A percentile compares a stretch with the other conserved stretches of the same genome.
These are phyloP conservation scores for Ptilodon capucinus DNA, from an alignment of 2,888 invertebrate species.

Conservation along the genomic window DNA sequence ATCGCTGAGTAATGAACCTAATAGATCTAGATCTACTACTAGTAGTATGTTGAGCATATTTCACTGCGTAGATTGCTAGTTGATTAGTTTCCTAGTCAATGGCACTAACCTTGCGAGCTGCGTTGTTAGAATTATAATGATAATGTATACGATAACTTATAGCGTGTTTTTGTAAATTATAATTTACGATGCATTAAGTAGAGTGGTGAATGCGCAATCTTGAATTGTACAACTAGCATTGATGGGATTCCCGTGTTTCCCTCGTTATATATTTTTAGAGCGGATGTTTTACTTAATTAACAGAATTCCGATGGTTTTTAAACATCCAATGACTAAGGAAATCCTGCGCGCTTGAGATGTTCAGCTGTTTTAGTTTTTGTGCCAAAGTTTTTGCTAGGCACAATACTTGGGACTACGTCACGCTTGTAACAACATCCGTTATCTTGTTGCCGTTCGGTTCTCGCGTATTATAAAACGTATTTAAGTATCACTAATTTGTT, in stretches of 20 bases:
- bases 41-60: slow-evolving; percentile 5
- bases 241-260: not conserved
- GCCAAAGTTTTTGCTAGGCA: slow-evolving; percentile 23
- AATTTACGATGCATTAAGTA: not conserved
- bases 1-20: slow-evolving; percentile 12
- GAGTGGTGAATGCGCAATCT: not conserved
- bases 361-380: slow-evolving; percentile 33
- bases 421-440: slow-evolving; percentile 29
- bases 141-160: not conserved
- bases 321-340: slow-evolving; percentile 20
- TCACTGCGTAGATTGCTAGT: slow-evolving; percentile 11
- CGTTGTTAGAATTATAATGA: slow-evolving; percentile 23
- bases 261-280: not conserved
- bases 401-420: slow-evolving; percentile 21
- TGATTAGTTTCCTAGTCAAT: slow-evolving; percentile 23
- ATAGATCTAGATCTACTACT: slow-evolving; percentile 9
- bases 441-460: slow-evolving; percentile 21
- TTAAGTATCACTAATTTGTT: slow-evolving; percentile 6
- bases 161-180: not conserved
- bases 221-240: not conserved
- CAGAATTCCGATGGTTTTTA: slow-evolving; percentile 1
- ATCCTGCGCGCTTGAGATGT: slow-evolving; percentile 28
- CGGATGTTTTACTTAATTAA: not conserved
- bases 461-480: slow-evolving; percentile 21
- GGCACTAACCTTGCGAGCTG: slow-evolving; percentile 18